phyloP scores from a whole-genome alignment of 1,140 invertebrate genomes.

The Ooceraea biroi region DNA sequence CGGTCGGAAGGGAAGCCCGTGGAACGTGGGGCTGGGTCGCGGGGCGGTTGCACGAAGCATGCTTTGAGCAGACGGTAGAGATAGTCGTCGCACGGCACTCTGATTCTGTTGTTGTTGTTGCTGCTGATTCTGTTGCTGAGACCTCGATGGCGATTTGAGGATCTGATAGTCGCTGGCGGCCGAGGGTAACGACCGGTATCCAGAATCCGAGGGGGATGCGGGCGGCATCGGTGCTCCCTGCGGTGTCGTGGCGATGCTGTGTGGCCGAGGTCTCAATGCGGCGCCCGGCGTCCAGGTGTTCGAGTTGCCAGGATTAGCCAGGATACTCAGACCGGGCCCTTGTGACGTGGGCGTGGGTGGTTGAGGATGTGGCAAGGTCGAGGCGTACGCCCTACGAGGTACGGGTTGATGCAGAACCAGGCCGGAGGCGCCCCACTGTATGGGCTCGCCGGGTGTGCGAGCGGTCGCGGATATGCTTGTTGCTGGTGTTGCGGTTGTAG shows the following conservation, averaged over 20 bases:
- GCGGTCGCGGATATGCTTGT: constrained; percentile 70
- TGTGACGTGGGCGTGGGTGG: constrained; percentile 84
- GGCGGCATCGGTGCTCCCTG: constrained; percentile 73
- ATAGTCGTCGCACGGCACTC: constrained; percentile 80
- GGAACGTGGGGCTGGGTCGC: constrained; percentile 88
- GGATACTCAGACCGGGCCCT: constrained; percentile 75
- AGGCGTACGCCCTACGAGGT: constrained; percentile 81
- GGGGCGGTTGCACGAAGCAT: constrained; percentile 84
- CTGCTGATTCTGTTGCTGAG: constrained; percentile 60
- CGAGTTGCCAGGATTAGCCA: constrained; percentile 77
- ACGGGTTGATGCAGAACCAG: constrained; percentile 83
- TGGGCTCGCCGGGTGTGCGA: constrained; percentile 79
- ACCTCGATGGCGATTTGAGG: constrained; percentile 83
- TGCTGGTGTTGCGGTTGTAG: constrained; percentile 75
- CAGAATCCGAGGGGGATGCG: constrained; percentile 86
- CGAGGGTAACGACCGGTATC: constrained; percentile 86
- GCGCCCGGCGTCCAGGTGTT: constrained; percentile 83
- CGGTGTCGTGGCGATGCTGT: constrained; percentile 83
- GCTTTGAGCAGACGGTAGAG: constrained; percentile 83
- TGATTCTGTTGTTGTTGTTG: constrained; percentile 65
- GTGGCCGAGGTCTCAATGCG: constrained; percentile 78
- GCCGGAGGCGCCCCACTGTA: constrained; percentile 81
- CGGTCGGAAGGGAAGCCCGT: constrained; percentile 87
- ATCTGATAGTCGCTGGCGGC: constrained; percentile 89
- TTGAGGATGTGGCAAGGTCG: constrained; percentile 84